Percentiles rank a stretch among this genome's conserved stretches.
phyloP scores from a whole-genome alignment of 2,113 vertebrate species.

The Larimichthys polyactis region DNA sequence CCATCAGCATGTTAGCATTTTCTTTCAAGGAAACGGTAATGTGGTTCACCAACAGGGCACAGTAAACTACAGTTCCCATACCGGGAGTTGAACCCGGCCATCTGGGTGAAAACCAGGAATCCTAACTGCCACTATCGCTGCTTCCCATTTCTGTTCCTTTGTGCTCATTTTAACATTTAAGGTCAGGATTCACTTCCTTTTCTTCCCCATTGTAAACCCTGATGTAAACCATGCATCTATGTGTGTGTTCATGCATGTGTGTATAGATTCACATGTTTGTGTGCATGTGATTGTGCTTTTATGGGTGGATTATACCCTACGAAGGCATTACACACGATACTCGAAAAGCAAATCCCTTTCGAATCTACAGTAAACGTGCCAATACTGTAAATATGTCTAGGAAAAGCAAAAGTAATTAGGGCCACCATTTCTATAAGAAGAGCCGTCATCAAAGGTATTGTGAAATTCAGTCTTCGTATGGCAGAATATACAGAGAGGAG shows the following conservation, averaged over 20 bases:
- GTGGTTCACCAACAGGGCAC: too few species aligned
- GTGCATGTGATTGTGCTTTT: constrained; percentile 17
- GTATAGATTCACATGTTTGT: background rate
- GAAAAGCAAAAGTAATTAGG: constrained; percentile 40
- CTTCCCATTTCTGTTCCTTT: too few species aligned
- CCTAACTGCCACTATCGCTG: too few species aligned
- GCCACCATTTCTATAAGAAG: background rate
- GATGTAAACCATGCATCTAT: background rate
- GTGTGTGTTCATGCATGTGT: background rate
- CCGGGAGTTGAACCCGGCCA: too few species aligned
- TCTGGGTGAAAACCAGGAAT: too few species aligned
- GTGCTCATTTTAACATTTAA: too few species aligned
- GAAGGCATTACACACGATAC: constrained; percentile 10
- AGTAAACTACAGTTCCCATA: too few species aligned
- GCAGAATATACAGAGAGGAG: constrained; percentile 21
- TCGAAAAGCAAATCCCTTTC: constrained; percentile 30
- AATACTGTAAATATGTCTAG: constrained; percentile 18
- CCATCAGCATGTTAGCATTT: background rate
- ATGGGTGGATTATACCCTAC: constrained; percentile 38
- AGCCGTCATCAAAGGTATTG: background rate
- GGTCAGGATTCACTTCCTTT: too few species aligned
- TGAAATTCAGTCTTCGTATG: constrained; percentile 32
- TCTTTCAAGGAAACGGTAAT: too few species aligned
- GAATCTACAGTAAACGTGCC: constrained; percentile 18
- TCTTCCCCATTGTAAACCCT: too few species aligned